Evolutionary conservation across 2,113 vertebrate species (phyloP).

Genomic region (Xyrauchen texanus): DNA sequence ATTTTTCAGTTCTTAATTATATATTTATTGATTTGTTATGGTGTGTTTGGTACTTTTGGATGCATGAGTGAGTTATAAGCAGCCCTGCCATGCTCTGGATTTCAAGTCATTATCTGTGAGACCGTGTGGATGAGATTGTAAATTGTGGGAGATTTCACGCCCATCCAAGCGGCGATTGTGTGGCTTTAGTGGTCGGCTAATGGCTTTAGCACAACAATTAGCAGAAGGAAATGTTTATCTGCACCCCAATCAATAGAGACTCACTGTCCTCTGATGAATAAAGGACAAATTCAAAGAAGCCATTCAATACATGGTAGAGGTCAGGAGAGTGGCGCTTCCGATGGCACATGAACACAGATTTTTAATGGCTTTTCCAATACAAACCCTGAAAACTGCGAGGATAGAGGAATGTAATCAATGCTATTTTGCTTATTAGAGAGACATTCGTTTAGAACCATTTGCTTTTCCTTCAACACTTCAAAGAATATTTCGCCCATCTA

Average conservation of each 20-base stretch:
- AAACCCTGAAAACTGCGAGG: constrained; percentile 48
- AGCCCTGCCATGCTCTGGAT: constrained; percentile 39
- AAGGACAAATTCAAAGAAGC: constrained; percentile 66
- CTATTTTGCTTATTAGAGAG: constrained; percentile 57
- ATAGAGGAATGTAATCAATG: constrained; percentile 51
- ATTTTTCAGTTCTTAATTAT: constrained; percentile 29
- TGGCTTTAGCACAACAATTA: constrained; percentile 64
- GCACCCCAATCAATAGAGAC: constrained; percentile 65
- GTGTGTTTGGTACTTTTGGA: constrained; percentile 18
- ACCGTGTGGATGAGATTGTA: constrained; percentile 51
- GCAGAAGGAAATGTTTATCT: constrained; percentile 70
- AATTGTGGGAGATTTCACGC: constrained; percentile 56
- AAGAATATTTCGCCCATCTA: no score
- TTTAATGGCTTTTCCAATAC: constrained; percentile 60
- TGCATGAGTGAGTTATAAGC: constrained; percentile 55
- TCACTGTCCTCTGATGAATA: constrained; percentile 56
- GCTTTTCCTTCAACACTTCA: background rate
- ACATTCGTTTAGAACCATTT: background rate
- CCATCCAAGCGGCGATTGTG: constrained; percentile 54
- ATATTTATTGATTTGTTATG: constrained; percentile 52
- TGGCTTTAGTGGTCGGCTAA: constrained; percentile 49
- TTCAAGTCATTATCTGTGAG: constrained; percentile 51
- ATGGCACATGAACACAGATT: background rate
- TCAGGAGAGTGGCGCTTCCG: constrained; percentile 16
- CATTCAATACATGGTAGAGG: constrained; percentile 56